phyloP scores from a whole-genome alignment of 2,797 vertebrate genomes.

The Pangasius mekongensis region DNA sequence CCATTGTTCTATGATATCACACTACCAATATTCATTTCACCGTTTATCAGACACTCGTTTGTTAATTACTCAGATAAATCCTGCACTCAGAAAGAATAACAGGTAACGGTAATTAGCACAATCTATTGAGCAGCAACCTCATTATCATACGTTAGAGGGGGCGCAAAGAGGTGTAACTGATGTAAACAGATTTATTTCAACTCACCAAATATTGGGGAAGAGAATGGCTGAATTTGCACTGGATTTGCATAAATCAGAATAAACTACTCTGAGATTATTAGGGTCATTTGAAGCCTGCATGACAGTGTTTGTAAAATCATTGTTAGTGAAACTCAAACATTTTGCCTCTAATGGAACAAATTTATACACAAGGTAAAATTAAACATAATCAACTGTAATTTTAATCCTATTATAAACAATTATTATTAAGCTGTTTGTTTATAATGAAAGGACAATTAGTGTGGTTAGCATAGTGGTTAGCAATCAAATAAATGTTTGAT shows the following conservation, averaged over 20 bases:
- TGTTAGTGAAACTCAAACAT: slow-evolving; percentile 13
- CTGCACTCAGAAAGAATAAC: slow-evolving; percentile 50
- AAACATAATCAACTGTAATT: not conserved
- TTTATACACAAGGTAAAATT: not conserved
- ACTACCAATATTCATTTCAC: slow-evolving; percentile 36
- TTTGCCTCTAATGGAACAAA: not conserved
- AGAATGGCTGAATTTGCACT: slow-evolving; percentile 27
- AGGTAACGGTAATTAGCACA: slow-evolving; percentile 54
- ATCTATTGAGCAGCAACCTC: slow-evolving; percentile 54
- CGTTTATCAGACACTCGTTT: slow-evolving; percentile 51
- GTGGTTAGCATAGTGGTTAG: too few relatives aligned
- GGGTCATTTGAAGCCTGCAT: slow-evolving; percentile 33
- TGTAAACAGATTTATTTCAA: slow-evolving; percentile 50
- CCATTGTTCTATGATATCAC: slow-evolving; percentile 5
- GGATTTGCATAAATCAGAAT: slow-evolving; percentile 28
- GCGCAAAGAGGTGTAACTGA: slow-evolving; percentile 55
- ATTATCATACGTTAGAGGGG: slow-evolving; percentile 55
- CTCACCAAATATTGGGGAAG: slow-evolving; percentile 54
- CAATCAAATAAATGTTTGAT: not conserved
- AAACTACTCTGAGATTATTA: slow-evolving; percentile 38
- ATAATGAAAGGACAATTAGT: not conserved
- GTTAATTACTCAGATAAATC: slow-evolving; percentile 54
- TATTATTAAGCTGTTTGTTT: not conserved
- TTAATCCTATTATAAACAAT: not conserved
- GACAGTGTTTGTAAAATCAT: not conserved